A percentile compares a stretch with the other conserved stretches of the same genome.
phyloP scores from a whole-genome alignment of 2,113 vertebrate genomes.

The Silurus asotus region DNA sequence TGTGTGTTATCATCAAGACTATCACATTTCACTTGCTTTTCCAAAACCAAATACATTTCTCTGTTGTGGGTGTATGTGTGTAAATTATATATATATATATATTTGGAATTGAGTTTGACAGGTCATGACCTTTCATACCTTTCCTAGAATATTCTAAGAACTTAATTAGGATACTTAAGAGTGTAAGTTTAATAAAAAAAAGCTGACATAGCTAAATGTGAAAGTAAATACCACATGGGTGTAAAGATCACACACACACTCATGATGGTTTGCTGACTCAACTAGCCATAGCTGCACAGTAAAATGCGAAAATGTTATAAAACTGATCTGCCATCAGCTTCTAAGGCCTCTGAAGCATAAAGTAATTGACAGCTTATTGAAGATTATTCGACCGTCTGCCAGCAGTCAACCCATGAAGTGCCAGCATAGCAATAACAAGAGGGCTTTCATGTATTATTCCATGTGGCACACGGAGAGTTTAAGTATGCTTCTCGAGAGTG shows the following conservation, averaged over 20 bases:
- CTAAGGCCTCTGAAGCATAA: constrained; percentile 16
- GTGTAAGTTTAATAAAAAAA: constrained; percentile 30
- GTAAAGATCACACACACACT: constrained; percentile 12
- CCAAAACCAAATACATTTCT: no score
- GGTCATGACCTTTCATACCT: constrained; percentile 29
- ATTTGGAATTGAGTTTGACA: neutral
- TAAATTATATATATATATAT: no score
- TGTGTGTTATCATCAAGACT: neutral
- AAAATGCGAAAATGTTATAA: constrained; percentile 32
- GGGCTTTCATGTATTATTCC: constrained; percentile 60
- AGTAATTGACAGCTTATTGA: constrained; percentile 47
- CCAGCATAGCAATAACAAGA: constrained; percentile 31
- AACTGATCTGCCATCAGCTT: constrained; percentile 37
- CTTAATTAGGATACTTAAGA: no score
- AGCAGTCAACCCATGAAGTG: constrained; percentile 36
- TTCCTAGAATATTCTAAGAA: constrained; percentile 24
- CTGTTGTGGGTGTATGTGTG: no score
- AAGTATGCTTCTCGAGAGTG: constrained; percentile 13
- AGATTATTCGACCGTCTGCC: constrained; percentile 36
- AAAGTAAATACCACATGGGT: constrained; percentile 31
- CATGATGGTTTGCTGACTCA: constrained; percentile 40
- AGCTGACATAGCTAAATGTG: constrained; percentile 41
- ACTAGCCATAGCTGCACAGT: constrained; percentile 31
- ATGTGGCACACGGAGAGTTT: constrained; percentile 56
- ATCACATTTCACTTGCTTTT: neutral